These are phyloP conservation scores for Synergus gifuensis DNA, from an alignment of 2,888 invertebrate species.

Conservation along the genomic window DNA sequence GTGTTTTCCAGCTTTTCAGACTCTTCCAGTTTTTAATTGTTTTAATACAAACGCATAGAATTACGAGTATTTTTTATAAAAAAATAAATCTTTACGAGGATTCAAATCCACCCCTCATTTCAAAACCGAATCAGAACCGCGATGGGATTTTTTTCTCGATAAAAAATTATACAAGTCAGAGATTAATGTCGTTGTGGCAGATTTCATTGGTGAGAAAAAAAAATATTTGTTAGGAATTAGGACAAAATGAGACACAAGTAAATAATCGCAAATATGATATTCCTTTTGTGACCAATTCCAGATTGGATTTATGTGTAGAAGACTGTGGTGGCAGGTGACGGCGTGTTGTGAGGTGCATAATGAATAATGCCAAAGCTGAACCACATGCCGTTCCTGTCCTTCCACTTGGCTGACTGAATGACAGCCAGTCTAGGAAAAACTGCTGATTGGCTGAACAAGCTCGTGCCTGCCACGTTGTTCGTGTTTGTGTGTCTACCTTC, in stretches of 20 bases:
- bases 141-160: no score
- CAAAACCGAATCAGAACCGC: no score
- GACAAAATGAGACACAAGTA: neutral
- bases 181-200: neutral
- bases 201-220: neutral
- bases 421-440: slow-evolving; percentile 74
- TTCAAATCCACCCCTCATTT: no score
- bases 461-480: slow-evolving; percentile 62
- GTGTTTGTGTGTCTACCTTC: slow-evolving; percentile 55
- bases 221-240: neutral
- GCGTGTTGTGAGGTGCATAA: slow-evolving; percentile 76
- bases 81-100: no score
- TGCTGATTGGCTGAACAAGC: slow-evolving; percentile 71
- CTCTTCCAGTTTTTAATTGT: no score
- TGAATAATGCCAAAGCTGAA: slow-evolving; percentile 75
- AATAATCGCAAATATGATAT: neutral
- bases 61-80: no score
- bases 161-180: neutral
- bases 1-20: neutral
- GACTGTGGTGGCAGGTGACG: slow-evolving; percentile 70
- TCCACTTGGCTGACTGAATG: slow-evolving; percentile 75
- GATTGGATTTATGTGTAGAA: slow-evolving; percentile 38
- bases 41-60: no score
- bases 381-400: slow-evolving; percentile 75
- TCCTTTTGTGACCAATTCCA: neutral